A percentile compares a stretch with the other conserved stretches of the same genome.
These are phyloP conservation scores for Takifugu bimaculatus DNA, from an alignment of 2,113 vertebrate genomes.

Conservation along the genomic window DNA sequence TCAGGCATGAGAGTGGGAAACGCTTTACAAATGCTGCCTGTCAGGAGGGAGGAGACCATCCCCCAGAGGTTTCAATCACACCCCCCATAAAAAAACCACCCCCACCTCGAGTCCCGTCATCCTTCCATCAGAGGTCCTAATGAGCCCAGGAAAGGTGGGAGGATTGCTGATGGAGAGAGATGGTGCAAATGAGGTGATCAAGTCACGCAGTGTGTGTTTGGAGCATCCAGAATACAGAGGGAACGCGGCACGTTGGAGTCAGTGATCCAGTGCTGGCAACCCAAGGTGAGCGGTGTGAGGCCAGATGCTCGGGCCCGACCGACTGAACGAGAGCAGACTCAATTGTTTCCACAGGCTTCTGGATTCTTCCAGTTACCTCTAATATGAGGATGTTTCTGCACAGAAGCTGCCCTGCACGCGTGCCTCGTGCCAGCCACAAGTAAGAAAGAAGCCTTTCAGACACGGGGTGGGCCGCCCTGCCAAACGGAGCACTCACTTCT, in stretches of 20 bases:
- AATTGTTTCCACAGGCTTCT: conserved; percentile 17
- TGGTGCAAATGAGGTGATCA: conserved; percentile 75
- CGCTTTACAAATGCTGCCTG: conserved; percentile 95
- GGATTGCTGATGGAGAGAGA: conserved; percentile 39
- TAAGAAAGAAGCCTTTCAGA: conserved; percentile 78
- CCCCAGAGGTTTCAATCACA: conserved; percentile 94
- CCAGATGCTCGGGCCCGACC: neutral
- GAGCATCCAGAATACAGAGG: conserved; percentile 42
- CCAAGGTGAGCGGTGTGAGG: conserved; percentile 10
- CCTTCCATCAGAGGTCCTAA: conserved; percentile 90
- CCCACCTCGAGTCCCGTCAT: conserved; percentile 56
- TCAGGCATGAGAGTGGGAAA: conserved; percentile 81
- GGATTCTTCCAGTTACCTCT: conserved; percentile 44
- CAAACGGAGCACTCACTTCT: conserved; percentile 78
- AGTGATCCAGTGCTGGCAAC: conserved; percentile 24
- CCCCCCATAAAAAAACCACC: conserved; percentile 38
- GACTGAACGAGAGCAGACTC: neutral
- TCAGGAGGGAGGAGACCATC: conserved; percentile 95
- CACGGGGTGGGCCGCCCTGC: conserved; percentile 38
- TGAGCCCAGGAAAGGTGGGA: conserved; percentile 81
- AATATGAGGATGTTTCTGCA: conserved; percentile 58
- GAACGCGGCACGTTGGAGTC: conserved; percentile 49
- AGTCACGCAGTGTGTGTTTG: conserved; percentile 49
- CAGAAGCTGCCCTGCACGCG: conserved; percentile 37
- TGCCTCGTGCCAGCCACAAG: conserved; percentile 34